Evolutionary conservation across 2,797 vertebrate genomes (phyloP).

Genomic region (Gymnothorax reevesii): DNA sequence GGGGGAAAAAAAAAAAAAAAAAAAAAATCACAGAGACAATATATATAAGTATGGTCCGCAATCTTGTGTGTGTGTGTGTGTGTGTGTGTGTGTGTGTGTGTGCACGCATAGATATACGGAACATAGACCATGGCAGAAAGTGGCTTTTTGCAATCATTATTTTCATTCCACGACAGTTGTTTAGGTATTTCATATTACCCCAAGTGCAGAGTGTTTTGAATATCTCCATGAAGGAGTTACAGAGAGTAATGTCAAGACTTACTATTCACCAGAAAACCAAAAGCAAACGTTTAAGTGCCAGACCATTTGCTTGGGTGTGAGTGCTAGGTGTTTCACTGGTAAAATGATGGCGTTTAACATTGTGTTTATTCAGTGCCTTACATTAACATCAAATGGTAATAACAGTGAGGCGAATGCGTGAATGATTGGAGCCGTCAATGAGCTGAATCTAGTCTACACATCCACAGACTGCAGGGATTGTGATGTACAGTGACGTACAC

Average conservation of each 20-base stretch:
- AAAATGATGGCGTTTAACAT: too few species aligned
- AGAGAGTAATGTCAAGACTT: background rate
- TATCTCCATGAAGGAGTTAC: background rate
- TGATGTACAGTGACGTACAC: background rate
- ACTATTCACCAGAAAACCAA: background rate
- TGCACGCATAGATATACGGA: too few species aligned
- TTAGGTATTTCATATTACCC: background rate
- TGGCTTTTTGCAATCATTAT: too few species aligned
- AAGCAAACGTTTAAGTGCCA: background rate
- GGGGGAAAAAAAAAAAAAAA: too few species aligned
- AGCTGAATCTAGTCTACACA: background rate
- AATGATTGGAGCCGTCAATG: background rate
- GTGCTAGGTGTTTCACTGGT: background rate
- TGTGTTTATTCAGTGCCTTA: too few species aligned
- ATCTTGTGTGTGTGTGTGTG: too few species aligned
- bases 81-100: too few species aligned
- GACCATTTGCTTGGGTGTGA: background rate
- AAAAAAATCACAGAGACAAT: too few species aligned
- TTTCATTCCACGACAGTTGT: background rate
- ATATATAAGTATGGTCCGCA: too few species aligned
- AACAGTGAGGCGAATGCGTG: background rate
- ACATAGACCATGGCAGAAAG: too few species aligned
- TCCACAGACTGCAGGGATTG: background rate
- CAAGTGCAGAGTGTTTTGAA: background rate
- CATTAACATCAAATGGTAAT: too few species aligned